Conservation (phyloP, 1,140 invertebrate species). For the Drosophila asahinai region DNA sequence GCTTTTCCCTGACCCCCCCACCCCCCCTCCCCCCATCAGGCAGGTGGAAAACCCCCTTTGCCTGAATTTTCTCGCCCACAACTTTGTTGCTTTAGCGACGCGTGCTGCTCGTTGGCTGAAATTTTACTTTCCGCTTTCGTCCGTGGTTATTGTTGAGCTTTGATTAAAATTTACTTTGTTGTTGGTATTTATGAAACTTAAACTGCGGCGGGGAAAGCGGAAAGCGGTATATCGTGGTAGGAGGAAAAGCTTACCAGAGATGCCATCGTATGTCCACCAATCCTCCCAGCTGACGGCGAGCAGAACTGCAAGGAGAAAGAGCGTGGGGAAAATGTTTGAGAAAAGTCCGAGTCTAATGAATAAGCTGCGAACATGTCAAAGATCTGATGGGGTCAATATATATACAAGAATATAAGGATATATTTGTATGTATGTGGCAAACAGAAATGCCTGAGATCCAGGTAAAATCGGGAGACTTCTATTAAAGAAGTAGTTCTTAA, state of each 20-base stretch:
- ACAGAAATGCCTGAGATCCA: not conserved
- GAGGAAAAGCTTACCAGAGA: slow-evolving; percentile 90
- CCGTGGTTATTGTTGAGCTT: slow-evolving; percentile 63
- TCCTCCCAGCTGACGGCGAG: slow-evolving; percentile 94
- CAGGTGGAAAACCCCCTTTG: slow-evolving; percentile 26
- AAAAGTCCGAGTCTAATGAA: slow-evolving; percentile 5
- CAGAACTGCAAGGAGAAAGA: slow-evolving; percentile 74
- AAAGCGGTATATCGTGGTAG: too few species aligned
- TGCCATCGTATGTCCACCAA: slow-evolving; percentile 97
- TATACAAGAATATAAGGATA: too few species aligned
- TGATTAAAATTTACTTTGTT: slow-evolving; percentile 75
- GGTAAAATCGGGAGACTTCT: too few species aligned
- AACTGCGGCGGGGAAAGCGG: not conserved
- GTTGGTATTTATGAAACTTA: slow-evolving; percentile 67
- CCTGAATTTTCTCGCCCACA: slow-evolving; percentile 15
- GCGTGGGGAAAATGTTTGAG: not conserved
- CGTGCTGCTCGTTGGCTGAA: slow-evolving; percentile 57
- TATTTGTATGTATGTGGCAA: not conserved
- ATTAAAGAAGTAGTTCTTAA: too few species aligned
- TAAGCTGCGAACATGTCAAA: slow-evolving; percentile 19
- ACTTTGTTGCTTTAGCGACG: slow-evolving; percentile 64
- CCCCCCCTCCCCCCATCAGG: not conserved
- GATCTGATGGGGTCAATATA: slow-evolving; percentile 24
- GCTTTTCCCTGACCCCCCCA: slow-evolving; percentile 7
- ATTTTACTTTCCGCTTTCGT: slow-evolving; percentile 46